Percentiles rank a stretch among this genome's conserved stretches.
Conservation (phyloP, 2,888 invertebrate species). For the Diplolepis rosae region DNA sequence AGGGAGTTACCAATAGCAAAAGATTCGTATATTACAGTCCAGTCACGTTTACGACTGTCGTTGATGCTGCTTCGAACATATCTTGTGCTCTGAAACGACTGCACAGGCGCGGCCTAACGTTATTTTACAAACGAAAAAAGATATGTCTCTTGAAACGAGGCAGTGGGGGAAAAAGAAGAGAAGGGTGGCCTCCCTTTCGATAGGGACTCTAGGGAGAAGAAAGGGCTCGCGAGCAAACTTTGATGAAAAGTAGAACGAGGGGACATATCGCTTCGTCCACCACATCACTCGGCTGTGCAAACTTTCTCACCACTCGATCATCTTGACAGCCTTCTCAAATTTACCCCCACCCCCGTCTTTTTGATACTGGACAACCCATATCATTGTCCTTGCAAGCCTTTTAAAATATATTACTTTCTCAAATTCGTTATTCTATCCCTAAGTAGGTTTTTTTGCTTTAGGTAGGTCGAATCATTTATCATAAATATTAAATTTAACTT, state of each 20-base stretch:
- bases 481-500: background rate
- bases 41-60: conserved; percentile 45
- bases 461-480: background rate
- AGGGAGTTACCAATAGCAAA: conserved; percentile 32
- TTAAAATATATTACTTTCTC: conserved; percentile 20
- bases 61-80: conserved; percentile 40
- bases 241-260: conserved; percentile 6
- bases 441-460: background rate
- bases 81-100: conserved; percentile 36
- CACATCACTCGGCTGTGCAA: conserved; percentile 18
- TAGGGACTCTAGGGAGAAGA: background rate
- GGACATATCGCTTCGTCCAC: background rate
- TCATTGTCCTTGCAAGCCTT: conserved; percentile 1
- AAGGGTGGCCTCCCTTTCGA: background rate
- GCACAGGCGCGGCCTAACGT: conserved; percentile 27
- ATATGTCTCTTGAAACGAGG: conserved; percentile 17
- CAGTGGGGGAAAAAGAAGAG: conserved; percentile 12
- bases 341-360: background rate
- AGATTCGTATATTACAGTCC: conserved; percentile 36
- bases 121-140: conserved; percentile 27
- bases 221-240: background rate
- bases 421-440: background rate
- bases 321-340: conserved; percentile 18
- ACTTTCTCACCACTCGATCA: conserved; percentile 25
- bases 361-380: conserved; percentile 13